Percentiles rank a stretch among this genome's conserved stretches.
Evolutionary conservation across 2,113 vertebrate genomes (phyloP).

Genomic region (Platichthys stellatus): DNA sequence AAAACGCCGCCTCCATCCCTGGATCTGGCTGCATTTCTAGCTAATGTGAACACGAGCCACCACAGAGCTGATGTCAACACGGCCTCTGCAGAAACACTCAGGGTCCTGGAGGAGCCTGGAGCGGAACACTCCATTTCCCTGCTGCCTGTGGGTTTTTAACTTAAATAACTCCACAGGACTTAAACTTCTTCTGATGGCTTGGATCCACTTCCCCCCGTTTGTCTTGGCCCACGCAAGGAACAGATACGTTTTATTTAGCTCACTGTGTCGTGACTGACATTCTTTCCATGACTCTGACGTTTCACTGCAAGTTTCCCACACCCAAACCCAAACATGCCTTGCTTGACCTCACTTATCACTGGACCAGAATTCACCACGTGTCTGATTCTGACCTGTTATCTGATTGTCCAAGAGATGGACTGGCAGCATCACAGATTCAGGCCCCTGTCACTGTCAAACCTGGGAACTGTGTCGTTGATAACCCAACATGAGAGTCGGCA

Average conservation of each 20-base stretch:
- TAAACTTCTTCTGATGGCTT: not conserved
- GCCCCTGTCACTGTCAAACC: not conserved
- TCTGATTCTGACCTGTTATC: not conserved
- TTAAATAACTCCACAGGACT: not conserved
- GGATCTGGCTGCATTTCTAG: conserved; percentile 27
- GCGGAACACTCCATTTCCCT: not conserved
- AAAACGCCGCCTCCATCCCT: conserved; percentile 58
- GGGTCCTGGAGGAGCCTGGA: not conserved
- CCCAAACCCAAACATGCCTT: not conserved
- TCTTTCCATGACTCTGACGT: conserved; percentile 16
- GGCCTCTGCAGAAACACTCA: not conserved
- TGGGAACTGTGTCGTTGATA: too few relatives aligned
- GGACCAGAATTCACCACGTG: too few relatives aligned
- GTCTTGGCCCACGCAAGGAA: not conserved
- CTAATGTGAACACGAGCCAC: conserved; percentile 18
- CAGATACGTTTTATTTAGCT: too few relatives aligned
- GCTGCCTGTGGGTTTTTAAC: not conserved
- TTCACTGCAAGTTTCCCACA: conserved; percentile 9
- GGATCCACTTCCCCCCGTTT: not conserved
- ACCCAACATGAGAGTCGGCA: too few relatives aligned
- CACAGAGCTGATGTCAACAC: not conserved
- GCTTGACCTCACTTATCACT: not conserved
- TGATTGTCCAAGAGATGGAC: not conserved
- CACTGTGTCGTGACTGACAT: not conserved
- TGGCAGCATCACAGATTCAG: not conserved